Evolutionary conservation across 92 coral and sea anemone genomes (phyloP), one percentile per base, ranked within the genome.

Genomic region (Meandrina meandrites): DNA sequence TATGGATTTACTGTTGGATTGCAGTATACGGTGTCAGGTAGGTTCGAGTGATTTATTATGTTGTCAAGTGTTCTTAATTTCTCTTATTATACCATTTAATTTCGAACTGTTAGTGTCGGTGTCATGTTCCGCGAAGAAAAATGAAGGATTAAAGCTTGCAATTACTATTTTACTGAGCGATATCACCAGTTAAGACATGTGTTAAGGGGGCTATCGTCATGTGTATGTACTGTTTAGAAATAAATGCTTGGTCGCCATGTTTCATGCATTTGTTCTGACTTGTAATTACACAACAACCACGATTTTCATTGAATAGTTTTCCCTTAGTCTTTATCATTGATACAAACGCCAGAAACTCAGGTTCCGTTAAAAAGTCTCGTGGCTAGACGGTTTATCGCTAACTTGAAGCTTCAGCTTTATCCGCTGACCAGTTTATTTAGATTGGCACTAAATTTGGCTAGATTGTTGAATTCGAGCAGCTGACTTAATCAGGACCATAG

Each of bases 1-100:
- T 34, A 42, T 24, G 60, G 76, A 32, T 28, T 27, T n/a, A 54
- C 37, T 83, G 54, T 62, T 71, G 66, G 66, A 6, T 74, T 50
- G 79, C 72, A 56, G 31, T 74, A n/a, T 22, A 13, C 62, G 13
- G 51, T 73, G 79, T 56, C 45, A 36, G 87, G 87, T 83, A 73
- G 31, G 79, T 35, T 73, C 24, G 78, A 53, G 16, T n/a, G 14
- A 5, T 35, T 34, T 35, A 10, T 31, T 9, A 34, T 53, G 15
- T 67, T 81, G 57, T 51, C 68, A 30, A 13, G 64, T 83, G n/a
- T 31, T 72, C 22, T 34, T 73, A 30, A 16, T 50, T 8, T 31
- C 28, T 50, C 32, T 31, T 34, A 32, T 14, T 24, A 54, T 66
- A 21, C 21, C 68, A 51, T 14, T 31, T 34, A 34, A 57, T 57